Percentiles rank a stretch among this genome's conserved stretches.
Evolutionary conservation across 2,888 invertebrate species (phyloP).

Genomic region (Euphydryas editha): DNA sequence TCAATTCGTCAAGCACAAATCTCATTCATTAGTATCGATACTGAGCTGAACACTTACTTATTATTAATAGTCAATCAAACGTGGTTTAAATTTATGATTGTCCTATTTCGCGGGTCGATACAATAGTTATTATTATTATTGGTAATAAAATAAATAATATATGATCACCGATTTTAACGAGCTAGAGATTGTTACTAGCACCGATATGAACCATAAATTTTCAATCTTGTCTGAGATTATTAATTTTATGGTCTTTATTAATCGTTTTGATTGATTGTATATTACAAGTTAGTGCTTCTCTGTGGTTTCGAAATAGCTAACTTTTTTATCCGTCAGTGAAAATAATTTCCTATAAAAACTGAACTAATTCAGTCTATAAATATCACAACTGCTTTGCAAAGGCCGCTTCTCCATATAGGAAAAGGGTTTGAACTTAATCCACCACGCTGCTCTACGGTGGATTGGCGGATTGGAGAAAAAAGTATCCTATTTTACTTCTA

Average conservation of each 20-base stretch:
- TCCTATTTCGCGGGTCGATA: constrained; percentile 14
- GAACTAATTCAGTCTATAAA: too few species aligned
- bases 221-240: background rate
- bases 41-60: constrained; percentile 13
- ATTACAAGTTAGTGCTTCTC: background rate
- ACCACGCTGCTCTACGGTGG: too few species aligned
- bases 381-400: too few species aligned
- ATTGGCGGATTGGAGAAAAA: too few species aligned
- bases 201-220: background rate
- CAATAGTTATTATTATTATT: constrained; percentile 13
- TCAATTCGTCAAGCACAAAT: constrained; percentile 13
- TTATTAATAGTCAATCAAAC: constrained; percentile 21
- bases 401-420: too few species aligned
- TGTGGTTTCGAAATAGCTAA: background rate
- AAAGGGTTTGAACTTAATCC: too few species aligned
- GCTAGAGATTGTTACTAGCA: background rate
- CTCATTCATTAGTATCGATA: constrained; percentile 14
- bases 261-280: constrained; percentile 1
- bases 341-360: too few species aligned
- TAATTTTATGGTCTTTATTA: background rate
- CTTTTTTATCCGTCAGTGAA: too few species aligned
- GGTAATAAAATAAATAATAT: constrained; percentile 13
- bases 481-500: too few species aligned
- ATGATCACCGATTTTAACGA: constrained; percentile 6
- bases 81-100: constrained; percentile 10